Evolutionary conservation across 2,113 vertebrate species (phyloP), one percentile per base, ranked within the genome.

Genomic region (Scytalopus superciliaris): DNA sequence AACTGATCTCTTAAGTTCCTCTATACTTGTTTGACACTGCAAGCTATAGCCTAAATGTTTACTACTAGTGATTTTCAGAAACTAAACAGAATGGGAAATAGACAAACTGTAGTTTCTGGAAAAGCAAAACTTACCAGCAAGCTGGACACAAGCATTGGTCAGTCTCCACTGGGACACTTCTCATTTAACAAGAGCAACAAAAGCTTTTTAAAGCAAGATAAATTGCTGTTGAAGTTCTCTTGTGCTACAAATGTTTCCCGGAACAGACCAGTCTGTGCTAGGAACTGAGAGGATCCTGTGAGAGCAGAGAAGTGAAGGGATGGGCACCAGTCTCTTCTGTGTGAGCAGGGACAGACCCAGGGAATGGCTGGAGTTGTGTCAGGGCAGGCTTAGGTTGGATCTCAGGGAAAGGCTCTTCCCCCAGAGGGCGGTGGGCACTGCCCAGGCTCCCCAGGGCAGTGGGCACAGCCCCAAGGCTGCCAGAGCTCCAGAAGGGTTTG

Each of bases 311-410:
- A 23, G 39, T 33, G 33, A 9, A 69, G 47, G 39, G 55, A 24
- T 47, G 47, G 56, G 33, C 39, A 30, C 33, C 11, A 24, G n/a
- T 28, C 39, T 24, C 33, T 42, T 27, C 66, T 49, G 6, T 30
- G 22, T 52, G 45, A 22, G 1, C 45, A 45, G 39, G 22, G 33
- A 15, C 45, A 33, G 63, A 21, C 7, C 37, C 27, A 53, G 63
- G 31, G 53, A 5, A 14, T 0, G 33, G 49, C 56, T 55, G 40
- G 39, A 53, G 66, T n/a, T 70, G 47, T 4, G 8, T 3, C 64
- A 53, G 33, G 63, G 53, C 11, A 59, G 27, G 39, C 0, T 37
- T 3, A 19, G 33, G 55, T 0, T 23, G 73, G 22, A 22, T 0
- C 0, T 39, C 33, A 62, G 55, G 14, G 10, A 6, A 62, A 63